A percentile compares a stretch with the other conserved stretches of the same genome.
These are phyloP conservation scores for Aleiodes sp. DNA, from an alignment of 1,140 invertebrate species.

Conservation along the genomic window DNA sequence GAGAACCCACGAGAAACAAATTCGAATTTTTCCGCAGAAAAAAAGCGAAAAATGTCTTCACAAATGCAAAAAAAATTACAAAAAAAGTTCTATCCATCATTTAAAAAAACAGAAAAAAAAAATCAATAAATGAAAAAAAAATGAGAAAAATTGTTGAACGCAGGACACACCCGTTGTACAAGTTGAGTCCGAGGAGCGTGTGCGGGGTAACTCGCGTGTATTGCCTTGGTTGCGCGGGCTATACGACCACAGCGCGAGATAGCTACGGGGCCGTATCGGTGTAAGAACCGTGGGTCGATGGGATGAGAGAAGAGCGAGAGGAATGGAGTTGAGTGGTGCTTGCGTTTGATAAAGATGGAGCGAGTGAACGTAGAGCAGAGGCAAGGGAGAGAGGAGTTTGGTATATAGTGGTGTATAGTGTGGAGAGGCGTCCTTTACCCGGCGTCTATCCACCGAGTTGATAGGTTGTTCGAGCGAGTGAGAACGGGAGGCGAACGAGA, in stretches of 20 bases:
- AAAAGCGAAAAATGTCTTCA: too few relatives aligned
- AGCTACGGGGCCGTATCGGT: constrained; percentile 59
- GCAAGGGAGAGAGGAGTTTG: too few relatives aligned
- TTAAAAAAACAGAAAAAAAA: not conserved
- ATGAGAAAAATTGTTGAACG: not conserved
- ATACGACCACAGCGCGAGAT: constrained; percentile 53
- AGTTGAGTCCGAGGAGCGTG: constrained; percentile 42
- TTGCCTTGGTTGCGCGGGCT: too few relatives aligned
- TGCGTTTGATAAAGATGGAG: too few relatives aligned
- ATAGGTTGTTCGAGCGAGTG: constrained; percentile 66
- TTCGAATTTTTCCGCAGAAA: too few relatives aligned
- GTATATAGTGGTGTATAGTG: constrained; percentile 39
- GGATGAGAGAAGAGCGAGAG: constrained; percentile 65
- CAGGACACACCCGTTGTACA: constrained; percentile 46
- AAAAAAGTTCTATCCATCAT: too few relatives aligned
- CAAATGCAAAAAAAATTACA: too few relatives aligned
- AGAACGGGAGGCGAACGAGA: constrained; percentile 57
- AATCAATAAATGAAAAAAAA: not conserved
- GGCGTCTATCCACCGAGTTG: constrained; percentile 65
- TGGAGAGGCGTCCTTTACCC: constrained; percentile 55
- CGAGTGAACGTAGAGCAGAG: too few relatives aligned
- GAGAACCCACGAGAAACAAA: too few relatives aligned
- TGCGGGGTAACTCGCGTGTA: constrained; percentile 40
- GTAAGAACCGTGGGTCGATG: constrained; percentile 64
- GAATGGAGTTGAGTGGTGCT: too few relatives aligned